Conservation (phyloP, 2,888 invertebrate genomes). For the Tenodera sinensis region DNA sequence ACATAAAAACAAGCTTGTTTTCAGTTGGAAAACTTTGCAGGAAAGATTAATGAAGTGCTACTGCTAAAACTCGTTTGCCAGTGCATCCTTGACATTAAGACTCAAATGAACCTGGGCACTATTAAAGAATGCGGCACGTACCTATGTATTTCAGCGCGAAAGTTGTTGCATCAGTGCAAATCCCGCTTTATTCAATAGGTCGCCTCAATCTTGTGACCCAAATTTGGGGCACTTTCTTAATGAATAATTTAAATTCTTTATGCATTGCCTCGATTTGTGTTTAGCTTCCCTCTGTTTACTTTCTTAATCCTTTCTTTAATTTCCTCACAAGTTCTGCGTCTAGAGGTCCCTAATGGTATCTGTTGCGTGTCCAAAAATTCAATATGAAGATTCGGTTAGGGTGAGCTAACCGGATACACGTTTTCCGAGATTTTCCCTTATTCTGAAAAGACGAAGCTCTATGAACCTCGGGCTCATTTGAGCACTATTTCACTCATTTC, state of each 20-base stretch:
- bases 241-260: neutral
- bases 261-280: no score
- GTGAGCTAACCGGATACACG: no score
- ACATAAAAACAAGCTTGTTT: neutral
- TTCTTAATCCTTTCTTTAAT: no score
- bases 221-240: neutral
- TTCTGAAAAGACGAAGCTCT: no score
- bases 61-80: neutral
- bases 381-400: no score
- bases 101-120: neutral
- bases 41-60: neutral
- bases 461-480: no score
- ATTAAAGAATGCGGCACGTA: neutral
- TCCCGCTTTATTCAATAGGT: neutral
- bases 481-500: no score
- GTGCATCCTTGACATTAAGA: neutral
- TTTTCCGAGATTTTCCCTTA: no score
- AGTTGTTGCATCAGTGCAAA: neutral
- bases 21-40: neutral
- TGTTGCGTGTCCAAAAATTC: no score
- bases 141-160: neutral
- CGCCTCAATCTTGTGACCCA: neutral
- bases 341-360: no score
- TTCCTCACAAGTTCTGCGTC: no score
- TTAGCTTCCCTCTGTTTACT: no score